Conservation (phyloP, 2,113 vertebrate species). For the Pelvicachromis taeniatus region DNA sequence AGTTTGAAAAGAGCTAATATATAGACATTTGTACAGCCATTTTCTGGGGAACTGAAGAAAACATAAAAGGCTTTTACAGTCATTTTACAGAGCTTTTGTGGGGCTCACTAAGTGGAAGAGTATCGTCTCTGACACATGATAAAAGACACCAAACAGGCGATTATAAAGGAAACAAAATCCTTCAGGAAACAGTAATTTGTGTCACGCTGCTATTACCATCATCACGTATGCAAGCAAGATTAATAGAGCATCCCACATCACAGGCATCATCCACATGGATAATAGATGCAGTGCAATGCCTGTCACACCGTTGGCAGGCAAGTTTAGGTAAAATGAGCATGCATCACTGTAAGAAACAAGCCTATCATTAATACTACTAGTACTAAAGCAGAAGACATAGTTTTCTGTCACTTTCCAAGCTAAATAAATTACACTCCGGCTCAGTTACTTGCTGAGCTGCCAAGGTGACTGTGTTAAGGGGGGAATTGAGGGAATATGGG, state of each 20-base stretch:
- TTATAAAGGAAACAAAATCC: slow-evolving; percentile 46
- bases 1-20: background rate
- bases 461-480: slow-evolving; percentile 47
- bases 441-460: slow-evolving; percentile 12
- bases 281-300: slow-evolving; percentile 48
- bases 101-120: background rate
- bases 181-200: slow-evolving; percentile 42
- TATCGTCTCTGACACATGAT: slow-evolving; percentile 34
- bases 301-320: slow-evolving; percentile 31
- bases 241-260: slow-evolving; percentile 47
- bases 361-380: slow-evolving; percentile 23
- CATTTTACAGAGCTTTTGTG: slow-evolving; percentile 9
- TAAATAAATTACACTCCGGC: slow-evolving; percentile 10
- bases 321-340: slow-evolving; percentile 40
- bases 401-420: background rate
- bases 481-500: slow-evolving; percentile 6
- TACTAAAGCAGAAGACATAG: slow-evolving; percentile 4
- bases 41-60: background rate
- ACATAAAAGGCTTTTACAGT: background rate
- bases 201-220: slow-evolving; percentile 33
- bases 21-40: background rate
- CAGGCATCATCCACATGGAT: slow-evolving; percentile 37
- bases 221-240: slow-evolving; percentile 30
- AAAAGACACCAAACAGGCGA: slow-evolving; percentile 18
- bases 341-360: slow-evolving; percentile 30